phyloP scores from a whole-genome alignment of 2,888 invertebrate species.

The Cerastis leucographa region DNA sequence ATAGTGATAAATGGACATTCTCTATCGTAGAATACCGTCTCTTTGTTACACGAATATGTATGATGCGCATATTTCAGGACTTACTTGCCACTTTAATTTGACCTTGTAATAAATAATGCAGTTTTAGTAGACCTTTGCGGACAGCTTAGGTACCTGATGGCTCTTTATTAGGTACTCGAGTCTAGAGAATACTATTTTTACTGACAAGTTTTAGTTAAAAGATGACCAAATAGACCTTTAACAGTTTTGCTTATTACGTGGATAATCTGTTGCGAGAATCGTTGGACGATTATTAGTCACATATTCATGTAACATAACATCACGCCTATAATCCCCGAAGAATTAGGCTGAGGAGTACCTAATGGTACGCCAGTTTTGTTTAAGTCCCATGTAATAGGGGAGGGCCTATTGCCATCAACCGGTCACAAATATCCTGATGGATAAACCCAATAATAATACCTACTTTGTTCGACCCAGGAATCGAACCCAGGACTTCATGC shows the following conservation, averaged over 20 bases:
- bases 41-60: slow-evolving; percentile 52
- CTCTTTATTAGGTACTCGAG: neutral
- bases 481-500: neutral
- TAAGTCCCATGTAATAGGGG: neutral
- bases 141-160: neutral
- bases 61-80: slow-evolving; percentile 45
- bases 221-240: neutral
- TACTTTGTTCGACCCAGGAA: neutral
- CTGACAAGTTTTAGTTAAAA: neutral
- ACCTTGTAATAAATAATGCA: slow-evolving; percentile 35
- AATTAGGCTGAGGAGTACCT: neutral
- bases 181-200: neutral
- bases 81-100: slow-evolving; percentile 13
- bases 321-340: neutral
- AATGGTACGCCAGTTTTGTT: neutral
- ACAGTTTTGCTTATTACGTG: neutral
- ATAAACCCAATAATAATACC: neutral
- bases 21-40: slow-evolving; percentile 51
- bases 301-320: neutral
- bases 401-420: neutral
- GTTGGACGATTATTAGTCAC: neutral
- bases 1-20: slow-evolving; percentile 56
- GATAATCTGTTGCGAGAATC: neutral
- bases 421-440: neutral
- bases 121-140: slow-evolving; percentile 9